Evolutionary conservation across 1,140 invertebrate species (phyloP), one percentile per base, ranked within the genome.

Genomic region (Nasonia giraulti): DNA sequence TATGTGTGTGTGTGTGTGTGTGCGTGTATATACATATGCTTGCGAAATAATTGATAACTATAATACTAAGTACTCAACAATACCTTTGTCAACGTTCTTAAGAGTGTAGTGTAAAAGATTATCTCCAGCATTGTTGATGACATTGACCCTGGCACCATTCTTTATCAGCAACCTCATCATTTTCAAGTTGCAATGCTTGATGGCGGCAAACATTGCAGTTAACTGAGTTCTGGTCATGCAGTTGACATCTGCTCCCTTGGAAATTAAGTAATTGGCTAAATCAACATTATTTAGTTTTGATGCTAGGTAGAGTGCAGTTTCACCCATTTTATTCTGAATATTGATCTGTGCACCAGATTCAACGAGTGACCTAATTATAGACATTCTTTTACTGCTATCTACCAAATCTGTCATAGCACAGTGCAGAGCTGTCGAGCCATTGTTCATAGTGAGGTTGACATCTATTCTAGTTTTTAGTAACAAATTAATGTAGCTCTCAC

Each of bases 371-470:
- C 11, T 0, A 47, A 20, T 7, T 76, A 76, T 44, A 10, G 7
- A 40, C 31, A 44, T 40, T 40, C 20, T 20, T 40, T 3, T 40
- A n/a, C 14, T 10, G 2, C 12, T 10, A 33, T 44, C 10, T 6
- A 3, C 10, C 44, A 4, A 14, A 2, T 8, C 11, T n/a, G 23
- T n/a, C 2, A 47, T 12, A n/a, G 37, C 74, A 44, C 17, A 76
- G 17, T 76, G 74, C 11, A 76, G 37, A 76, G 37, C 74, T 47
- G 74, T 76, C 12, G 74, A 76, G 14, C 74, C 74, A 40, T 40
- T 76, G 14, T 40, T 40, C 31, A 23, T 76, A 40, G 33, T 17
- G 8, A 33, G 23, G 17, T 76, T 76, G 8, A 47, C 17, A 44
- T 76, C 12, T n/a, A 76, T 33, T 10, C n/a, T 23, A 23, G 20